phyloP scores from a whole-genome alignment of 1,140 invertebrate species.

The Neoseiulus cucumeris region DNA sequence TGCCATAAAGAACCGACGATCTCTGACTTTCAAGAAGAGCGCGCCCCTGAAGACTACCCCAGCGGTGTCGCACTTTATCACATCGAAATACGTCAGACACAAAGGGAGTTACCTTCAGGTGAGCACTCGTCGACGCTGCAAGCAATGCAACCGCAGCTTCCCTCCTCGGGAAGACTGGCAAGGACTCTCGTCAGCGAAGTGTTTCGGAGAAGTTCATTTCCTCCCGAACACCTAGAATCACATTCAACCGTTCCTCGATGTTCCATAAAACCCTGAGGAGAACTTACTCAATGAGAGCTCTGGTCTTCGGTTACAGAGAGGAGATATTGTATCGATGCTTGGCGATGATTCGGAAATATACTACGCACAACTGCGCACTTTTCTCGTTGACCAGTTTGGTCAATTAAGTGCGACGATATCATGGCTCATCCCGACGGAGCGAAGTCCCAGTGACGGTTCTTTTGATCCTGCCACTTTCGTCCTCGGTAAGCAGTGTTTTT shows the following conservation, averaged over 20 bases:
- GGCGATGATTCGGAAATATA: slow-evolving; percentile 4
- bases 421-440: not conserved
- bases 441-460: not conserved
- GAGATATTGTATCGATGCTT: not conserved
- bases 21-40: not conserved
- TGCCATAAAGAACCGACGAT: not conserved
- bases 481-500: not conserved
- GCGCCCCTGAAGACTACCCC: not conserved
- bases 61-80: not conserved
- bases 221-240: no score
- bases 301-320: not conserved
- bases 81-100: not conserved
- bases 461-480: slow-evolving; percentile 6
- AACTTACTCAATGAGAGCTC: no score
- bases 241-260: no score
- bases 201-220: not conserved
- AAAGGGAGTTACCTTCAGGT: slow-evolving; percentile 9
- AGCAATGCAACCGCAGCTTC: no score
- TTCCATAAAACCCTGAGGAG: no score
- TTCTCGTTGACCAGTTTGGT: slow-evolving; percentile 8
- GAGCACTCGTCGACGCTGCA: no score
- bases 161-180: no score
- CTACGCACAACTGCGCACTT: not conserved
- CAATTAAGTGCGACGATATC: not conserved
- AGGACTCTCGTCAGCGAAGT: not conserved